Evolutionary conservation across 2,888 invertebrate species (phyloP), one percentile per base, ranked within the genome.

Genomic region (Drosophila paracracens): DNA sequence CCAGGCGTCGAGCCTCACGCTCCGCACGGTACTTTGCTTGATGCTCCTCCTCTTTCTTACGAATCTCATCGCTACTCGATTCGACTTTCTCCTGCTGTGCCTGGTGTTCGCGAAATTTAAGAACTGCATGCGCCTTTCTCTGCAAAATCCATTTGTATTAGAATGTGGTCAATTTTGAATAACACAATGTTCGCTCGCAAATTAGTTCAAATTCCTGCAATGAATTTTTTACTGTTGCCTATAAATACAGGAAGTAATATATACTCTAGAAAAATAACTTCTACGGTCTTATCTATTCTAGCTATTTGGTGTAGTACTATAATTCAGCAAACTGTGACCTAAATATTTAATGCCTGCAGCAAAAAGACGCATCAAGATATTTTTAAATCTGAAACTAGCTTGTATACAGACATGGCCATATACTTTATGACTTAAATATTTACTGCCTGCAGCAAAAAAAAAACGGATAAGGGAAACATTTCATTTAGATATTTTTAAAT

Each of bases 61-160:
- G 92, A 27, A 98, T 96, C 0, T 94, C 95, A 60, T 94, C 94
- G 3, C 92, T 81, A 91, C 96, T 97, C 29, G 94, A 93, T 54
- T 94, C 94, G 53, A 95, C 94, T 92, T 96, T 97, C 75, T 95
- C 94, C 48, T 94, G 92, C 93, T 95, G 94, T 43, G 94, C 93
- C 82, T 95, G 94, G 18, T 93, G 92, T 84, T 95, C 94, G 1
- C 98, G 95, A 92, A 94, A 95, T 51, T 94, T 94, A 75, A 97
- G 93, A 6, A 96, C 96, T 73, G 95, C 94, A 79, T 94, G 93
- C 0, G 96, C 96, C 70, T 95, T 94, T 94, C 95, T 96, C 94
- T 97, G 38, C 11, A 58, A 56, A 33, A 48, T 13, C 33, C 13
- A 16, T 21, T 8, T 2, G 7, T 31, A 50, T 54, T 59, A 4